Percentiles rank a stretch among this genome's conserved stretches.
Evolutionary conservation across 1,140 invertebrate species (phyloP).

Genomic region (Pseudomyrmex flavicornis): DNA sequence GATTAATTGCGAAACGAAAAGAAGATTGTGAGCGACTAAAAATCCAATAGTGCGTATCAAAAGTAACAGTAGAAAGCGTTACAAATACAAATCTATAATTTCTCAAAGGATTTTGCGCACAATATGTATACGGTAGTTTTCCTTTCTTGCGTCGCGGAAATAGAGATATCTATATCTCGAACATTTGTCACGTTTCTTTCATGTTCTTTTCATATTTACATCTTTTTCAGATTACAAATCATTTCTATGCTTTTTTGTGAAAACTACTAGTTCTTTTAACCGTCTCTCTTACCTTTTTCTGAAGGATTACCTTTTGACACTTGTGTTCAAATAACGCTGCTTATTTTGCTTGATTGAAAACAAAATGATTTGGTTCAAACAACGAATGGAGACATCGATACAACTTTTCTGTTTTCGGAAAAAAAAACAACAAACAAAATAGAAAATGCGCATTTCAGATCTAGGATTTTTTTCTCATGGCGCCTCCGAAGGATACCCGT

Average conservation of each 20-base stretch:
- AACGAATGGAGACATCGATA: conserved; percentile 2
- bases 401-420: background rate
- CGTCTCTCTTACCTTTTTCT: too few relatives aligned
- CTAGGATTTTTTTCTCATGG: background rate
- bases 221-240: too few relatives aligned
- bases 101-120: background rate
- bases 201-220: too few relatives aligned
- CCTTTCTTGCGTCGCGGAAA: too few relatives aligned
- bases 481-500: conserved; percentile 24
- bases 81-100: background rate
- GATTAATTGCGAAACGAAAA: background rate
- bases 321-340: background rate
- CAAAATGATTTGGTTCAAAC: conserved; percentile 1
- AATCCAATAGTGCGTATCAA: background rate
- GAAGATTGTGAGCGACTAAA: too few relatives aligned
- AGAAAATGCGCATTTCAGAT: too few relatives aligned
- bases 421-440: too few relatives aligned
- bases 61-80: background rate
- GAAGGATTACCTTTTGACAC: background rate
- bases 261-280: too few relatives aligned
- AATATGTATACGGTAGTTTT: background rate
- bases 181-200: too few relatives aligned
- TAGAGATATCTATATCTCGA: too few relatives aligned
- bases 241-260: too few relatives aligned
- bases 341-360: conserved; percentile 9